These are phyloP conservation scores for Hofmannophila pseudospretella DNA, from an alignment of 2,888 invertebrate species.

Conservation along the genomic window DNA sequence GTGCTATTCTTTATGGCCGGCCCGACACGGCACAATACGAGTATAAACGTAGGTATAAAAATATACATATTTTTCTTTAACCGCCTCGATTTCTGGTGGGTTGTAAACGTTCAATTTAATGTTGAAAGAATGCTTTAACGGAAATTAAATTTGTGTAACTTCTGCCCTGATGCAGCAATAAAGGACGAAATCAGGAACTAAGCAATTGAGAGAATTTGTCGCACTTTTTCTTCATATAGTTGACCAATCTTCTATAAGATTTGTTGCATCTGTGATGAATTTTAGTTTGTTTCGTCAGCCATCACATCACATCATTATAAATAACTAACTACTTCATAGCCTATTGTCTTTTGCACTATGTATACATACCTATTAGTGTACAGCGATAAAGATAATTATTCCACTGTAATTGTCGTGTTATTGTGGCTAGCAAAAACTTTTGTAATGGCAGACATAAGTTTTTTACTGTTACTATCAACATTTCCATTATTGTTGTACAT, in stretches of 20 bases:
- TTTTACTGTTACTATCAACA: constrained; percentile 8
- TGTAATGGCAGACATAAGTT: constrained; percentile 5
- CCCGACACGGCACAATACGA: no score
- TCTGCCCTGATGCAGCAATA: constrained; percentile 48
- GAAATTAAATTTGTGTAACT: no score
- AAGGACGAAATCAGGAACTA: constrained; percentile 52
- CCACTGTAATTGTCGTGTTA: constrained; percentile 6
- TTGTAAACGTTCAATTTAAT: no score
- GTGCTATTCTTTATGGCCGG: no score
- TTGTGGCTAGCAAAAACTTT: constrained; percentile 7
- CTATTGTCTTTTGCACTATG: constrained; percentile 4
- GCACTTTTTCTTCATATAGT: neutral
- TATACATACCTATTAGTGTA: constrained; percentile 1
- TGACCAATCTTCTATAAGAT: neutral
- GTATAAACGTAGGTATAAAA: no score
- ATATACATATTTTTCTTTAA: no score
- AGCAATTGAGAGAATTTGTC: constrained; percentile 42
- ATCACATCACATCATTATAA: no score
- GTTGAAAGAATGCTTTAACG: no score
- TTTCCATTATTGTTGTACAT: no score
- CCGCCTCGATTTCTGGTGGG: no score
- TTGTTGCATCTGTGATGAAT: neutral
- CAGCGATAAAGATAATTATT: constrained; percentile 10
- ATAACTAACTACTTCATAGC: neutral
- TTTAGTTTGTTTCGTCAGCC: constrained; percentile 2